These are phyloP conservation scores for Empidonax alnorum DNA, from an alignment of 2,113 vertebrate genomes.

Conservation along the genomic window DNA sequence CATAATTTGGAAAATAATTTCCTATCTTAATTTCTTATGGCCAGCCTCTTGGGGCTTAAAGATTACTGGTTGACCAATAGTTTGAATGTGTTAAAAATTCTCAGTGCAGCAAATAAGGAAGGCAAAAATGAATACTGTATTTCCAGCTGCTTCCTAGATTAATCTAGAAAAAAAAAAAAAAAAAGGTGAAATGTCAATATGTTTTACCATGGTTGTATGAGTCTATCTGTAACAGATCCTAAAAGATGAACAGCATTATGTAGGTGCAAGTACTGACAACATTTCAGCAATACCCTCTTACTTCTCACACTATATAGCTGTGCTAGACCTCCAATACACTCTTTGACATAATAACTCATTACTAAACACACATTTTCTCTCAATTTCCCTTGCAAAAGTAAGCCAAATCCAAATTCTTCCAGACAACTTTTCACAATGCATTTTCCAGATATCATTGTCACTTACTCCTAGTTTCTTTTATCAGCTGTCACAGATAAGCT, in stretches of 20 bases:
- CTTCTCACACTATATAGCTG: neutral
- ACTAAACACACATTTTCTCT: neutral
- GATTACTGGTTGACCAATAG: neutral
- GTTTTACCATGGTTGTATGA: neutral
- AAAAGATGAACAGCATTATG: neutral
- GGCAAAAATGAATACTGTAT: neutral
- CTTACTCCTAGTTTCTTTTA: neutral
- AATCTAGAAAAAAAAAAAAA: neutral
- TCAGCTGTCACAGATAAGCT: neutral
- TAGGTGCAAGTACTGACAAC: neutral
- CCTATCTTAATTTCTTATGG: neutral
- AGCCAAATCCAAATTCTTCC: neutral
- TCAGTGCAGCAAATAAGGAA: neutral
- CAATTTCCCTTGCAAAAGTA: neutral
- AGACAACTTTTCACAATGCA: neutral
- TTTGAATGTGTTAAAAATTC: neutral
- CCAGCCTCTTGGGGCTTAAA: neutral
- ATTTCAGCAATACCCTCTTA: neutral
- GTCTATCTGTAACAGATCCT: neutral
- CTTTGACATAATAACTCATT: neutral
- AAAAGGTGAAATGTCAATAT: neutral
- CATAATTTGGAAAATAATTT: conserved; percentile 45
- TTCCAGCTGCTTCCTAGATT: neutral
- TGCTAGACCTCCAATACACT: neutral
- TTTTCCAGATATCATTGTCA: neutral